Percentiles rank a stretch among this genome's conserved stretches.
Evolutionary conservation across 2,888 invertebrate species (phyloP).

Genomic region (Trichogramma evanescens): DNA sequence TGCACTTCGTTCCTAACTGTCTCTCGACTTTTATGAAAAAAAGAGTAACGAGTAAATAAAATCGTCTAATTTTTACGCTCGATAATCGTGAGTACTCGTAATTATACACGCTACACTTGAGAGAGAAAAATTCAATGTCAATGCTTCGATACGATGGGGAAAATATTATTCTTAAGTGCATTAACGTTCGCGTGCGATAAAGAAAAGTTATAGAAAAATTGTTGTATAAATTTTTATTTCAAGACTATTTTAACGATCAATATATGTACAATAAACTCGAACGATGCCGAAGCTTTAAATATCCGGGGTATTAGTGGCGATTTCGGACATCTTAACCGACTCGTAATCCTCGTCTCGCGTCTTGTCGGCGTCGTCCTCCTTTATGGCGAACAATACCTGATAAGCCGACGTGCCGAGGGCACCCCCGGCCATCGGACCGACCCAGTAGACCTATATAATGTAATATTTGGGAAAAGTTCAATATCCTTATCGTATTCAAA

Average conservation of each 20-base stretch:
- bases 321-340: constrained; percentile 10
- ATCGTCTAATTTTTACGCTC: too few species aligned
- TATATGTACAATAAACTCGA: not conserved
- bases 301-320: not conserved
- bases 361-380: not conserved
- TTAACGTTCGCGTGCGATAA: not conserved
- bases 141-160: too few species aligned
- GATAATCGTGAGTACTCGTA: too few species aligned
- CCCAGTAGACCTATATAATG: constrained; percentile 13
- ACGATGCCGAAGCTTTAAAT: not conserved
- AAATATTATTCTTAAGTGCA: too few species aligned
- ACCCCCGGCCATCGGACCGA: constrained; percentile 16
- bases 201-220: not conserved
- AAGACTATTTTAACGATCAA: not conserved
- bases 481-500: not conserved
- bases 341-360: not conserved
- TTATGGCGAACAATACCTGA: constrained; percentile 12
- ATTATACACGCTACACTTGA: too few species aligned
- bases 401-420: constrained; percentile 15
- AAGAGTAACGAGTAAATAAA: too few species aligned
- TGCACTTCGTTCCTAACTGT: too few species aligned
- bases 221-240: not conserved
- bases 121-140: too few species aligned
- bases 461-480: not conserved
- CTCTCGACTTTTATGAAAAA: too few species aligned